Evolutionary conservation across 53 echinoderm and acorn worm species (phyloP).

Genomic region (Paracentrotus lividus): DNA sequence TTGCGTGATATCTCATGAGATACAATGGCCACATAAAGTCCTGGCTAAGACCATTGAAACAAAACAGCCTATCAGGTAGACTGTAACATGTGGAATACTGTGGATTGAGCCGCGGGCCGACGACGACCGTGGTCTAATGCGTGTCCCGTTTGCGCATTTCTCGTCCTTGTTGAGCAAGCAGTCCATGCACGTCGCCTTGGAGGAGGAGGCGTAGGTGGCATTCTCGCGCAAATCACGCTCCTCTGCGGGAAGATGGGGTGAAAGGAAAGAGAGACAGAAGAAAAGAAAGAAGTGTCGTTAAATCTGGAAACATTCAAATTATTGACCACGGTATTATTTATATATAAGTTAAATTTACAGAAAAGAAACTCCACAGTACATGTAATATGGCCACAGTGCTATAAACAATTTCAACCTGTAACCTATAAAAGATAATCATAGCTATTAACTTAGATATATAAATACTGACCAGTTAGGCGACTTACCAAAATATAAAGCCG

Average conservation of each 20-base stretch:
- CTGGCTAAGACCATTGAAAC: conserved; percentile 37
- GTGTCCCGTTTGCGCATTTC: conserved; percentile 38
- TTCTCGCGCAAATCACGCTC: conserved; percentile 33
- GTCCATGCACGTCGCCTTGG: background rate
- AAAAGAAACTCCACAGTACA: too few species aligned
- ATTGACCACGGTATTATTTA: too few species aligned
- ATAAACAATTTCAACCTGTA: too few species aligned
- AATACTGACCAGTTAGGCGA: too few species aligned
- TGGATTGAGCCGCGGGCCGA: conserved; percentile 50
- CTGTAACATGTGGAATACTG: conserved; percentile 62
- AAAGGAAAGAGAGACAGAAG: background rate
- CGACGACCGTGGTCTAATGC: conserved; percentile 8
- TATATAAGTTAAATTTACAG: too few species aligned
- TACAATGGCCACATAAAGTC: conserved; percentile 55
- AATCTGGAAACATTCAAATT: background rate
- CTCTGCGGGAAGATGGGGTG: background rate
- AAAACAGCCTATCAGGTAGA: conserved; percentile 58
- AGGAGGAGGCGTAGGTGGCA: background rate
- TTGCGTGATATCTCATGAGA: conserved; percentile 49
- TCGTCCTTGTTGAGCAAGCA: conserved; percentile 13
- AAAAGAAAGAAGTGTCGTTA: background rate
- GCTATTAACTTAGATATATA: conserved; percentile 82
- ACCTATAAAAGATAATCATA: too few species aligned
- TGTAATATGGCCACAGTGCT: too few species aligned
- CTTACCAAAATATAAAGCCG: too few species aligned